Conservation (phyloP, 2,797 vertebrate species). For the Coregonus ussuriensis region DNA sequence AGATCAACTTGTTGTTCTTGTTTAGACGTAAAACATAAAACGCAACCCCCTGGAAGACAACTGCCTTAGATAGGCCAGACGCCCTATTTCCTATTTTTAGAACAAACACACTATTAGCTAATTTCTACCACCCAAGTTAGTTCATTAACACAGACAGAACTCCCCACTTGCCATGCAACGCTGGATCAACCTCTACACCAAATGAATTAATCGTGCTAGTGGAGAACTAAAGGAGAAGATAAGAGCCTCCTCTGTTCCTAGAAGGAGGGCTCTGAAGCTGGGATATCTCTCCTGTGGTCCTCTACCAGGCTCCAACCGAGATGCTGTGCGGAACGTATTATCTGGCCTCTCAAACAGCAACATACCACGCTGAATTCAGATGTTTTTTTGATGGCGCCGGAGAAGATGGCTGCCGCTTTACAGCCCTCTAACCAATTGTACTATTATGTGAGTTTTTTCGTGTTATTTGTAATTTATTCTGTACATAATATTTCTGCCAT, state of each 20-base stretch:
- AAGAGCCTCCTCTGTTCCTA: slow-evolving; percentile 1
- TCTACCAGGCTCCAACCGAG: slow-evolving; percentile 18
- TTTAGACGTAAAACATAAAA: not conserved
- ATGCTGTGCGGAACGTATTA: slow-evolving; percentile 29
- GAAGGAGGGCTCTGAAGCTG: not conserved
- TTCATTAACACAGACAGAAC: not conserved
- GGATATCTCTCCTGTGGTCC: slow-evolving; percentile 34
- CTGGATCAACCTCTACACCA: not conserved
- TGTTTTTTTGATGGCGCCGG: too few relatives aligned
- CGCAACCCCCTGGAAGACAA: not conserved
- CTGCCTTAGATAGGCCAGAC: not conserved
- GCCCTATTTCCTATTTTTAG: slow-evolving; percentile 4
- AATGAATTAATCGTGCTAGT: slow-evolving; percentile 11
- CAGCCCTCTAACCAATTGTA: too few relatives aligned
- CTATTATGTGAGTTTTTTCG: too few relatives aligned
- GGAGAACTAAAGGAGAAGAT: not conserved
- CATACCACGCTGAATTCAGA: slow-evolving; percentile 29
- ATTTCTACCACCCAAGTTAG: slow-evolving; percentile 13
- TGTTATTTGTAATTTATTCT: too few relatives aligned
- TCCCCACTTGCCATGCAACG: not conserved
- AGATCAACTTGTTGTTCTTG: not conserved
- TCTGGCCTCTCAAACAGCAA: slow-evolving; percentile 25
- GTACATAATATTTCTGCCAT: too few relatives aligned
- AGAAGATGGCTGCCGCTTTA: too few relatives aligned
- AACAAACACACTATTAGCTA: slow-evolving; percentile 15